Percentiles rank a stretch among this genome's conserved stretches.
phyloP scores from a whole-genome alignment of 1,140 invertebrate genomes.

The Dreissena rostriformis region DNA sequence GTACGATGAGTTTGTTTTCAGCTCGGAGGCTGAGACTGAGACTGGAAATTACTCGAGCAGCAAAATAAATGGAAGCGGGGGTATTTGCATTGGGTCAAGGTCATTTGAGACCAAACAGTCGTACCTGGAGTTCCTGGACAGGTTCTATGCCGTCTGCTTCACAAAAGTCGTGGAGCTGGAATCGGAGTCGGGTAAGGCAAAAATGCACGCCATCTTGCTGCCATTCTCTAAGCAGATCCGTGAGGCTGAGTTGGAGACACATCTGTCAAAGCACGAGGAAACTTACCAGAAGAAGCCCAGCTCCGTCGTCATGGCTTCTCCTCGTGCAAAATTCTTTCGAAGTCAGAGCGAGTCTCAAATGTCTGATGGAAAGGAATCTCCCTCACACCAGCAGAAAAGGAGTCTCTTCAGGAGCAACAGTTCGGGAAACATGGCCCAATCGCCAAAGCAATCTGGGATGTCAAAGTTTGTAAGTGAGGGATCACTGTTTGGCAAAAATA shows the following conservation, averaged over 20 bases:
- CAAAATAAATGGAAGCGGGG: conserved; percentile 40
- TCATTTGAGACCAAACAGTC: conserved; percentile 77
- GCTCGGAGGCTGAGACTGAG: conserved; percentile 23
- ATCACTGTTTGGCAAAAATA: conserved; percentile 42
- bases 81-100: conserved; percentile 74
- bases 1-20: conserved; percentile 77
- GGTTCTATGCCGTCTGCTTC: conserved; percentile 76
- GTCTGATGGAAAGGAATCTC: conserved; percentile 2
- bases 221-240: conserved; percentile 71
- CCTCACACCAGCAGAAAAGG: conserved; percentile 28
- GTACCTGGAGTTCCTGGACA: conserved; percentile 78
- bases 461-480: conserved; percentile 60
- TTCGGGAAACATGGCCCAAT: conserved; percentile 28
- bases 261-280: conserved; percentile 50
- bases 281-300: conserved; percentile 46
- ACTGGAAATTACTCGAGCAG: too few species aligned
- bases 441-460: conserved; percentile 25
- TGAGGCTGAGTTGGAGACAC: conserved; percentile 67
- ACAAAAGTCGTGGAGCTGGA: conserved; percentile 69
- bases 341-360: conserved; percentile 44
- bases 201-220: conserved; percentile 66
- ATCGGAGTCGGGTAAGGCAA: conserved; percentile 49
- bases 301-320: conserved; percentile 63
- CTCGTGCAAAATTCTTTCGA: conserved; percentile 41
- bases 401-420: conserved; percentile 67